These are phyloP conservation scores for Fissipunctia ypsillon DNA, from an alignment of 2,888 invertebrate species.

Conservation along the genomic window DNA sequence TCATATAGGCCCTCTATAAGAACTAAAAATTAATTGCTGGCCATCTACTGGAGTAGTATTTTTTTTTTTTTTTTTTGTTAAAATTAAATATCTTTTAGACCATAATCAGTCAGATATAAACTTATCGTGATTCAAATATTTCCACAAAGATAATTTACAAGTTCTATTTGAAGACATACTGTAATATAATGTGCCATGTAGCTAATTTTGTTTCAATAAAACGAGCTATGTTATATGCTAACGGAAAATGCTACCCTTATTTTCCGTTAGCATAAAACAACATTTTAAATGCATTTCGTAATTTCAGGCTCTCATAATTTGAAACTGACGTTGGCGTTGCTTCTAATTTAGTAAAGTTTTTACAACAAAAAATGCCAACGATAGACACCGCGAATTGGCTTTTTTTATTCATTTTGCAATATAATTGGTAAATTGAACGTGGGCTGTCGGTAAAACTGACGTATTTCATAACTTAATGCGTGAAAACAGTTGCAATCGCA, in stretches of 20 bases:
- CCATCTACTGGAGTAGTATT: no score
- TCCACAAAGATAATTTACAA: background rate
- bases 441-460: slow-evolving; percentile 15
- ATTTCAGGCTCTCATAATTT: background rate
- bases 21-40: no score
- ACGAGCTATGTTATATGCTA: no score
- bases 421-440: slow-evolving; percentile 13
- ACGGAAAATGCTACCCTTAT: no score
- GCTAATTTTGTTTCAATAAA: background rate
- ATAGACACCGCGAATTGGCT: slow-evolving; percentile 18
- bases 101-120: background rate
- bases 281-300: background rate
- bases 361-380: background rate
- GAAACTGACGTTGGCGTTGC: background rate
- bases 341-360: background rate
- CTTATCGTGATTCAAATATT: background rate
- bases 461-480: slow-evolving; percentile 10
- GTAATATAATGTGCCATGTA: background rate
- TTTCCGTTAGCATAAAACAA: background rate
- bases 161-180: background rate
- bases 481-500: slow-evolving; percentile 21
- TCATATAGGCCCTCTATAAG: no score
- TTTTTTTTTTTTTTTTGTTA: background rate
- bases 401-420: slow-evolving; percentile 19
- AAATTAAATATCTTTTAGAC: background rate